Evolutionary conservation across 2,888 invertebrate species (phyloP).

Genomic region (Lasioglossum malachurum): DNA sequence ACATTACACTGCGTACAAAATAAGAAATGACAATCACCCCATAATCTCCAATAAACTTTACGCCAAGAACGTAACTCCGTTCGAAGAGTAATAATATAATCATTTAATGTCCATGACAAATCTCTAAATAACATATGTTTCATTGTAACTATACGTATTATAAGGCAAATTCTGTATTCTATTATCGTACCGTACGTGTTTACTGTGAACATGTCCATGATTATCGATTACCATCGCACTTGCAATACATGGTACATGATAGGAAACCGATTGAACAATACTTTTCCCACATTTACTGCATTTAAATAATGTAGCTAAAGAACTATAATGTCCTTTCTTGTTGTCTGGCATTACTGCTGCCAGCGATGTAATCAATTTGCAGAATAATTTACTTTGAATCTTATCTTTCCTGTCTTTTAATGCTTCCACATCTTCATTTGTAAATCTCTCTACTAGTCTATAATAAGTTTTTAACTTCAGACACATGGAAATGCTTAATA

Average conservation of each 20-base stretch:
- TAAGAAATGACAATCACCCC: conserved; percentile 96
- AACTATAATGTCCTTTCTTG: conserved; percentile 92
- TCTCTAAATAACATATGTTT: conserved; percentile 86
- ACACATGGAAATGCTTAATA: background rate
- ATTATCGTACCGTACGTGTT: conserved; percentile 88
- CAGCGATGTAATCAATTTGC: conserved; percentile 92
- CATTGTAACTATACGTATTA: conserved; percentile 15
- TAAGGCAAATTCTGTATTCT: background rate
- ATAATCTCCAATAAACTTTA: conserved; percentile 96
- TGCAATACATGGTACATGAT: conserved; percentile 90
- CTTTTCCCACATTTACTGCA: conserved; percentile 92
- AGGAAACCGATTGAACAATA: conserved; percentile 89
- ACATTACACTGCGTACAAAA: conserved; percentile 92
- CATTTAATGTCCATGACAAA: conserved; percentile 92
- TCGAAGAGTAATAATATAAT: conserved; percentile 91
- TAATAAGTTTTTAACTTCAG: conserved; percentile 38
- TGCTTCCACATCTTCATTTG: conserved; percentile 93
- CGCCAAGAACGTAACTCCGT: conserved; percentile 94
- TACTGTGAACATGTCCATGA: conserved; percentile 90
- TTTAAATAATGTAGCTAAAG: conserved; percentile 91
- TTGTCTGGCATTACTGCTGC: conserved; percentile 92
- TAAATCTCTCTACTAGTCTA: conserved; percentile 94
- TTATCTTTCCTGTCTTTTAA: conserved; percentile 95
- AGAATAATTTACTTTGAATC: conserved; percentile 93
- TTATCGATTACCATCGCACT: conserved; percentile 90